Evolutionary conservation across 1,140 invertebrate genomes (phyloP).

Genomic region (Caenorhabditis briggsae): DNA sequence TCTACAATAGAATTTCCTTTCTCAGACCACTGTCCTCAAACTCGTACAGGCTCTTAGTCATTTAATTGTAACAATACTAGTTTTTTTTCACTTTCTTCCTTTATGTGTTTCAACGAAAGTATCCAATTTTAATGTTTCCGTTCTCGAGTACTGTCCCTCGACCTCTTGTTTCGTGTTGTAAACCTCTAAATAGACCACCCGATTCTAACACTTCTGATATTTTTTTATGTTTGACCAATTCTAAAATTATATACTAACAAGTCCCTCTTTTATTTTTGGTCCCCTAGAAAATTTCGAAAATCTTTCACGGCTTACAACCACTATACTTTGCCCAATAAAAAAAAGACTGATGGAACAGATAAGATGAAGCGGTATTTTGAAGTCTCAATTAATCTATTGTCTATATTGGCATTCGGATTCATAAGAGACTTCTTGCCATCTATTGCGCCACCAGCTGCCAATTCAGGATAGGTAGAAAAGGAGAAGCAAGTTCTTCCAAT

Average conservation of each 20-base stretch:
- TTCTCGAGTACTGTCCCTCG: not conserved
- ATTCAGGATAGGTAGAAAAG: conserved; percentile 6
- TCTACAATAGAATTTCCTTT: too few species aligned
- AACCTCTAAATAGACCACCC: conserved; percentile 11
- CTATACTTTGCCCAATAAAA: not conserved
- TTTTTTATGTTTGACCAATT: conserved; percentile 13
- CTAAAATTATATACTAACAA: not conserved
- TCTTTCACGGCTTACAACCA: not conserved
- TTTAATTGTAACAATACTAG: too few species aligned
- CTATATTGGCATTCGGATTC: conserved; percentile 19
- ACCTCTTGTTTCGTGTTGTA: conserved; percentile 33
- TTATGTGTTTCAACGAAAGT: too few species aligned
- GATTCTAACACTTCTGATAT: not conserved
- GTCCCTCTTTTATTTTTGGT: not conserved
- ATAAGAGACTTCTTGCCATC: conserved; percentile 12
- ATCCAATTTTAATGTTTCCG: not conserved
- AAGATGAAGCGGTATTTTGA: conserved; percentile 40
- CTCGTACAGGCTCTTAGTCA: too few species aligned
- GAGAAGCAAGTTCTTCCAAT: conserved; percentile 36
- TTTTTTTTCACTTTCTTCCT: too few species aligned
- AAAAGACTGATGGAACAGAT: conserved; percentile 7
- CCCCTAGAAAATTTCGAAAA: not conserved
- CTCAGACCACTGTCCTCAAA: too few species aligned
- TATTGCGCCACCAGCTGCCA: conserved; percentile 14
- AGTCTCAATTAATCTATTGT: conserved; percentile 51